These are phyloP conservation scores for Cichlasoma orientale DNA, from an alignment of 2,797 vertebrate genomes.

Conservation along the genomic window DNA sequence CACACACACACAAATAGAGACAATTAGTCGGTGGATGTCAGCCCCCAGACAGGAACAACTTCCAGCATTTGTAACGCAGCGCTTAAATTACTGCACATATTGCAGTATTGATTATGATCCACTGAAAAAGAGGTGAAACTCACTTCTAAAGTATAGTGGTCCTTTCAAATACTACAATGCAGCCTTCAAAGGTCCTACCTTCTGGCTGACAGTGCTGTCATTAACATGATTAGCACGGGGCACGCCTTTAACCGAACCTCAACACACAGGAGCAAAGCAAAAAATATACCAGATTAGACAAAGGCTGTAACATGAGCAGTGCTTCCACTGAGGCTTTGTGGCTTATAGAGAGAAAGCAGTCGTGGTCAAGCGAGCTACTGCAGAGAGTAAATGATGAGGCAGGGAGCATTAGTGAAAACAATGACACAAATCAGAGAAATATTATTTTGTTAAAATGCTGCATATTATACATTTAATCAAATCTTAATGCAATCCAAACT, in stretches of 20 bases:
- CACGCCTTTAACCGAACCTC: constrained; percentile 14
- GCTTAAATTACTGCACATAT: constrained; percentile 69
- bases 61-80: constrained; percentile 49
- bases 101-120: constrained; percentile 63
- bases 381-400: neutral
- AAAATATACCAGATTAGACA: neutral
- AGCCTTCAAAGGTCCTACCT: constrained; percentile 27
- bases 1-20: constrained; percentile 49
- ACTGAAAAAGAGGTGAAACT: constrained; percentile 50
- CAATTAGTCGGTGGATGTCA: constrained; percentile 63
- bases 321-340: neutral
- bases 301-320: neutral
- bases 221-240: constrained; percentile 36
- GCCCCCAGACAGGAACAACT: constrained; percentile 62
- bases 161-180: constrained; percentile 39
- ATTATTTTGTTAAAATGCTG: too few species aligned
- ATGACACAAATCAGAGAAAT: neutral
- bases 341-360: neutral
- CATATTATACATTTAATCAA: too few species aligned
- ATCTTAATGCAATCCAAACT: too few species aligned
- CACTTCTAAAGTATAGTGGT: constrained; percentile 35
- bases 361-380: neutral
- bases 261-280: neutral
- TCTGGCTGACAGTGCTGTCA: constrained; percentile 26
- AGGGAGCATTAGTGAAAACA: neutral